Base-by-base conservation (phyloP, 2,888 invertebrate species). In the Lottia scabra region DNA sequence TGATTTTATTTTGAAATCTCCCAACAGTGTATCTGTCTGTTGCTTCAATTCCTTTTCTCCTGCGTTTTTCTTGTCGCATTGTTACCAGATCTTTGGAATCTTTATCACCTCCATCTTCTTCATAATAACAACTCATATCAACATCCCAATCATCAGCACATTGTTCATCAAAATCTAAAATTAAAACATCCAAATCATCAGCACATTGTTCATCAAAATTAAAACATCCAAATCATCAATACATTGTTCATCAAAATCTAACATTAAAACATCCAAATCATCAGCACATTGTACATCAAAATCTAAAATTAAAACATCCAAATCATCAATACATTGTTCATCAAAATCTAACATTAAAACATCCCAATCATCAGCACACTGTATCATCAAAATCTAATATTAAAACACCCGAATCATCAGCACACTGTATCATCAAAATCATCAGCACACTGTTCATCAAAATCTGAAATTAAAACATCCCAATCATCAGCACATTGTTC, bases 141-240 rank as follows among this genome's bases (percentile, higher is more conserved):
- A 92, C 90, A 84, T 92, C 92, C 90, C 91, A 91, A 78, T 92
- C 92, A 84, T 92, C 92, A 2, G 91, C 89, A 70, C 91, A 91
- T 77, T 89, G 89, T 81, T 91, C 92, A 83, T 92, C 92, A 84
- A 91, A 91, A 81, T 90, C 89, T 88, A 74, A 16, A 78, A 73
- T 44, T 43, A 46, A 44, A 63, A 56, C 8, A n/a, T 45, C 8
- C 6, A 1, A 15, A 30, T 16, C n/a, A 43, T 23, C 8, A 38
- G 66, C 23, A 30, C 8, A 66, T 16, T 6, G 1, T 44, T 19
- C 38, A 43, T 66, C 8, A 66, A 64, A 12, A 64, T 91, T 91
- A 82, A 92, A 92, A 1, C 87, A 89, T 75, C 90, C 88, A 89
- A 91, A 78, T 92, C 92, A 84, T 92, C 92, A 2, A 91, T 88